These are phyloP conservation scores for Oreocharis arfaki DNA, from an alignment of 2,113 vertebrate genomes.

Conservation along the genomic window DNA sequence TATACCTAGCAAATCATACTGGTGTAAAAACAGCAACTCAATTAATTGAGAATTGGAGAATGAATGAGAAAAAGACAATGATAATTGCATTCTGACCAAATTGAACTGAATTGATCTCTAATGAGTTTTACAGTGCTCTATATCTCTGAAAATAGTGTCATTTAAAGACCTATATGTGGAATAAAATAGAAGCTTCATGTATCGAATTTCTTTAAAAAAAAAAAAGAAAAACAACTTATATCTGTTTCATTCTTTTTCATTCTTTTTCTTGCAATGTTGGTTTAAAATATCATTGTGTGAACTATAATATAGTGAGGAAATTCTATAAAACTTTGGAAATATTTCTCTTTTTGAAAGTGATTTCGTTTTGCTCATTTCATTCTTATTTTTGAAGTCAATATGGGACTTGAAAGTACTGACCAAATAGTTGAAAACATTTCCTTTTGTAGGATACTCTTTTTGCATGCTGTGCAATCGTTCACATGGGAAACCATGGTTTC, in stretches of 20 bases:
- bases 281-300: background rate
- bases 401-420: background rate
- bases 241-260: background rate
- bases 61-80: background rate
- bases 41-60: background rate
- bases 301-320: background rate
- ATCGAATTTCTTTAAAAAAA: fast-evolving
- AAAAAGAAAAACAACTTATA: background rate
- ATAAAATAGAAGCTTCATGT: background rate
- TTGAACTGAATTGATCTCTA: background rate
- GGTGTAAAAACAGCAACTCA: background rate
- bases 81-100: background rate
- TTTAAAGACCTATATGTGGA: background rate
- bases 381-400: background rate
- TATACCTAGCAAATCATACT: background rate
- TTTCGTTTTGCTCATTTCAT: background rate
- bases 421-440: background rate
- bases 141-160: background rate
- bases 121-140: background rate
- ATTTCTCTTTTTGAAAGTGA: background rate
- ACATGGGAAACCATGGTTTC: background rate
- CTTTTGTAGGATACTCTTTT: background rate
- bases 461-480: background rate
- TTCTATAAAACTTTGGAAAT: background rate
- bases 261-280: background rate